Base-by-base conservation (phyloP, 2,888 invertebrate genomes). In the Alloscopus bannaensis region DNA sequence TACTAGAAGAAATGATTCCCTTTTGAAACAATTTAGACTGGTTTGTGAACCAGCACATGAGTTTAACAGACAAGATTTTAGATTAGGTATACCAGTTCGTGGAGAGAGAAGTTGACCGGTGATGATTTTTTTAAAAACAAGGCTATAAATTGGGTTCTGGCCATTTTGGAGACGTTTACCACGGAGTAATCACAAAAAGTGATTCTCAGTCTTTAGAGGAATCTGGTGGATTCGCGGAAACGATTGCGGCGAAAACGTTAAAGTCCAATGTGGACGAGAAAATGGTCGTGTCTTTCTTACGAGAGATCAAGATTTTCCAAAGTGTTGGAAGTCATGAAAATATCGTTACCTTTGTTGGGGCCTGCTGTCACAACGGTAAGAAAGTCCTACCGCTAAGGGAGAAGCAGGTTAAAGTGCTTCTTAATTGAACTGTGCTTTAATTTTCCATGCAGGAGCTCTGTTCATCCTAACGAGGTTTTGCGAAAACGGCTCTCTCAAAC, bases 391-490 rank as follows among this genome's bases (percentile, higher is more conserved):
- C n/a, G 36, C 36, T 8, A 6, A 36, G 6, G 36, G 6, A 36
- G 8, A 36, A 36, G 6, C 8, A 22, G 3, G 24, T 8, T 8
- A 8, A 55, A 3, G 8, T 24, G 24, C 11, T 24, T 24, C 24
- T 13, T 55, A 24, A 24, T 55, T 24, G 28, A 65, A 20, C 26
- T 4, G 40, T 26, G 16, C 45, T n/a, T 45, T 45, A 6, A 2
- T 42, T 3, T 11, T 36, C 26, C 22, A 62, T 26, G 11, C 47
- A 68, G 68, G 55, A 22, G 69, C 36, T 3, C 18, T 70, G 6
- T 70, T 24, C 40, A 28, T 70, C 20, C 22, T 70, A 47, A 70
- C 70, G 13, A 29, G 22, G 24, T 59, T 29, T n/a, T 70, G 70
- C 45, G 70, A 42, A 8, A 22, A 16, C 0, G 70, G 70, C 13